Evolutionary conservation across 2,797 vertebrate species (phyloP), one percentile per base, ranked within the genome.

Genomic region (Lindbergichthys nudifrons): DNA sequence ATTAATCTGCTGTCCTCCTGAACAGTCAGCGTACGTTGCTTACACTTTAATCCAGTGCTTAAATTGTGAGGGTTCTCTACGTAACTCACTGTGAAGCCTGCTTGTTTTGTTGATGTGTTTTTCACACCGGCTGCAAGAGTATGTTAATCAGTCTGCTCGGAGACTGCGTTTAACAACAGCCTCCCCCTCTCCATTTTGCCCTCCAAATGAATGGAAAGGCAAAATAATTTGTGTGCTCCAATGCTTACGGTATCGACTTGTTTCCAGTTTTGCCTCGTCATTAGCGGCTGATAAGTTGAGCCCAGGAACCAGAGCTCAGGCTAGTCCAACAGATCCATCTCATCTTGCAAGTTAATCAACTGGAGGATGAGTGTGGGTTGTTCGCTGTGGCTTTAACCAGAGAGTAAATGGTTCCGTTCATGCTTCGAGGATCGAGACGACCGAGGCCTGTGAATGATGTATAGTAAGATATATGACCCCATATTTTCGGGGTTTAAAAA

Each of bases 211-310:
- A 72, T 67, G 62, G 57, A 89, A 83, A 79, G 68, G 77, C 67
- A 81, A 88, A 89, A 91, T 78, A 83, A 89, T 87, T 71, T 81
- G 69, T 79, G 79, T 39, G 19, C 85, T 87, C 57, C 0, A 61
- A 43, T 83, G 79, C 82, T 73, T 67, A 32, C 9, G 18, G 47
- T 80, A 84, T 86, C 42, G 82, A 87, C 77, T 75, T 78, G 67
- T 76, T 84, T 89, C 71, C 64, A 82, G 75, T 74, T 81, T 77
- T 61, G 73, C 64, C 52, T 59, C 4, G 41, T 79, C 82, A 79
- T 91, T 86, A 91, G 71, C 18, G 30, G 74, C 70, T 74, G 86
- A 88, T 91, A 60, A 87, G 86, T 87, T 77, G 53, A 82, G 71
- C 23, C 47, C 23, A 39, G 59, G 60, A 51, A 30, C 47, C 67